Evolutionary conservation across 2,797 vertebrate species (phyloP).

Genomic region (Onychomys arenicola): DNA sequence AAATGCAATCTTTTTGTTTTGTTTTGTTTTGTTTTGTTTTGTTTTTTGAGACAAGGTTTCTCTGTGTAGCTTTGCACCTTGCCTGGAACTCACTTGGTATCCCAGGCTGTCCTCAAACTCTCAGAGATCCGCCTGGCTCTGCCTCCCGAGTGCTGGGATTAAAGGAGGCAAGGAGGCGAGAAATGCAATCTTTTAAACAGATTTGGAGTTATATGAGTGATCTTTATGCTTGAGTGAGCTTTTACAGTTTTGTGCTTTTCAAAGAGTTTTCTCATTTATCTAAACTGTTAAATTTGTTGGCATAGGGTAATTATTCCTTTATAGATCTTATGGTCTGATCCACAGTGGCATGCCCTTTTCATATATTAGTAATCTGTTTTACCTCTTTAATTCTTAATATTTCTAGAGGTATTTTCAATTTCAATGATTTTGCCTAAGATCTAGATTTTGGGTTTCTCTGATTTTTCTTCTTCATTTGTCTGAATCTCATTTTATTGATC

Average conservation of each 20-base stretch:
- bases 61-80: no score
- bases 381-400: slow-evolving; percentile 7
- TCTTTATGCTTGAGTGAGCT: not conserved
- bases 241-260: not conserved
- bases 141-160: no score
- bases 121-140: no score
- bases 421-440: slow-evolving; percentile 34
- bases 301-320: slow-evolving; percentile 5
- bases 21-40: no score
- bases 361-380: slow-evolving; percentile 30
- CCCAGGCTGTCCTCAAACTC: no score
- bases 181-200: slow-evolving; percentile 24
- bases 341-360: not conserved
- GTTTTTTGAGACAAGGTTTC: no score
- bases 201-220: not conserved
- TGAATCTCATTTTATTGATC: slow-evolving; percentile 38
- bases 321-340: not conserved
- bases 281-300: not conserved
- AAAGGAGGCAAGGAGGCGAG: no score
- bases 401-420: not conserved
- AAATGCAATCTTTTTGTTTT: slow-evolving; percentile 35
- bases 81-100: no score
- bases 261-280: not conserved
- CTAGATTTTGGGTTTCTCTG: not conserved
- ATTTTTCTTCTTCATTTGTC: slow-evolving; percentile 49